Evolutionary conservation across 2,888 invertebrate species (phyloP).

Genomic region (Orthonevra nobilis): DNA sequence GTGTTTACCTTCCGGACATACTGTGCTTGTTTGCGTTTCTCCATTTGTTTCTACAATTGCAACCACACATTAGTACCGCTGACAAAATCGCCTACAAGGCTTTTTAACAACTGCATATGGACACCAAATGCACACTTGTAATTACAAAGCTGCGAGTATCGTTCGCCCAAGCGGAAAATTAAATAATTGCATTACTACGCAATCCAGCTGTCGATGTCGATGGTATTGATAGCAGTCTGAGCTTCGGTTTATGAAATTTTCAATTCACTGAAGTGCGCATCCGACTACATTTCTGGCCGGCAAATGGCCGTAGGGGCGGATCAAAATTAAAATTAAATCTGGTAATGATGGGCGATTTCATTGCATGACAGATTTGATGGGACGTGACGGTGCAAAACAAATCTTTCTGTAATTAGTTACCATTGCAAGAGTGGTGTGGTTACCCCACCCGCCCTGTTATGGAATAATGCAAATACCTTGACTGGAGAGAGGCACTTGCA

Average conservation of each 20-base stretch:
- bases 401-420: constrained; percentile 56
- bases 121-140: constrained; percentile 57
- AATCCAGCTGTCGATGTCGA: constrained; percentile 33
- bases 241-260: constrained; percentile 45
- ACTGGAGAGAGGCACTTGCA: no score
- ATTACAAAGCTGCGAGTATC: constrained; percentile 61
- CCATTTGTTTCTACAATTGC: constrained; percentile 28
- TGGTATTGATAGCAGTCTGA: constrained; percentile 53
- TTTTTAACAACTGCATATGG: constrained; percentile 9
- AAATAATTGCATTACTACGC: constrained; percentile 58
- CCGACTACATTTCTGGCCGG: no score
- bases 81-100: neutral
- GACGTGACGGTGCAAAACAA: constrained; percentile 55
- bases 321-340: constrained; percentile 39
- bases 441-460: no score
- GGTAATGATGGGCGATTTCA: constrained; percentile 52
- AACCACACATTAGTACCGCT: neutral
- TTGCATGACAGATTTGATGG: constrained; percentile 58
- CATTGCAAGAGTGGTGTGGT: constrained; percentile 29
- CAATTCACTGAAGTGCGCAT: no score
- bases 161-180: constrained; percentile 63
- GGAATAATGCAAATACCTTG: no score
- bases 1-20: constrained; percentile 17
- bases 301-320: neutral
- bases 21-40: constrained; percentile 35